These are phyloP conservation scores for Engraulis encrasicolus DNA, from an alignment of 2,113 vertebrate genomes.

Conservation along the genomic window DNA sequence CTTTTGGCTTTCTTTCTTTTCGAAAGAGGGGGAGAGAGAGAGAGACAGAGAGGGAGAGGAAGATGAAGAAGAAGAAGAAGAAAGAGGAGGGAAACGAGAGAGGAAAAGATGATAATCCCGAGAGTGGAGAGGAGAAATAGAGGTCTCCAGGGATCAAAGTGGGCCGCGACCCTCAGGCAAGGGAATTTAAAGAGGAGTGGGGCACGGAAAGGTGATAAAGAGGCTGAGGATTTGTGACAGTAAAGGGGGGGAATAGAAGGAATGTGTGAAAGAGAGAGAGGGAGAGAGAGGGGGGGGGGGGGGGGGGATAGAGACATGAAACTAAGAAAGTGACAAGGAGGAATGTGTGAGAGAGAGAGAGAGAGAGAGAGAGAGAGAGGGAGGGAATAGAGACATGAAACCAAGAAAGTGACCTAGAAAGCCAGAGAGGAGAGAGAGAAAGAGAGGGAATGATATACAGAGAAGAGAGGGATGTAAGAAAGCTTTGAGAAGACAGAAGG, in stretches of 20 bases:
- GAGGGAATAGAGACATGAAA: not conserved
- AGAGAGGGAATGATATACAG: no score
- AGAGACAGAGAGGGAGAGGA: not conserved
- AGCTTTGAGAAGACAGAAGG: not conserved
- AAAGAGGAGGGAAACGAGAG: not conserved
- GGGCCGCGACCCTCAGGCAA: not conserved
- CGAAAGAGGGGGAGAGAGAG: no score
- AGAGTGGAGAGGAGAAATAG: not conserved
- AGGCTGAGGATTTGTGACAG: slow-evolving; percentile 6
- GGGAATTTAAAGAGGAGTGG: slow-evolving; percentile 15
- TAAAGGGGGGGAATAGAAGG: not conserved
- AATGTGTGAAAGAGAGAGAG: not conserved
- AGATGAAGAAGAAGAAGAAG: not conserved
- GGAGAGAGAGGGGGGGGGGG: not conserved
- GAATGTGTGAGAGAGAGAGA: not conserved
- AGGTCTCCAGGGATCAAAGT: not conserved
- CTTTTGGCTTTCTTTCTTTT: no score
- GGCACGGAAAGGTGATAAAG: slow-evolving; percentile 5
- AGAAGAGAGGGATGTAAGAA: no score
- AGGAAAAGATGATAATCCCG: not conserved
- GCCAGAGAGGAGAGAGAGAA: not conserved
- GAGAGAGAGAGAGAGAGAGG: not conserved
- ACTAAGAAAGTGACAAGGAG: not conserved
- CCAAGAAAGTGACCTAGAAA: no score
- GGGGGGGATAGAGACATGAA: not conserved